phyloP scores from a whole-genome alignment of 1,140 invertebrate genomes.

The Drosophila miranda region DNA sequence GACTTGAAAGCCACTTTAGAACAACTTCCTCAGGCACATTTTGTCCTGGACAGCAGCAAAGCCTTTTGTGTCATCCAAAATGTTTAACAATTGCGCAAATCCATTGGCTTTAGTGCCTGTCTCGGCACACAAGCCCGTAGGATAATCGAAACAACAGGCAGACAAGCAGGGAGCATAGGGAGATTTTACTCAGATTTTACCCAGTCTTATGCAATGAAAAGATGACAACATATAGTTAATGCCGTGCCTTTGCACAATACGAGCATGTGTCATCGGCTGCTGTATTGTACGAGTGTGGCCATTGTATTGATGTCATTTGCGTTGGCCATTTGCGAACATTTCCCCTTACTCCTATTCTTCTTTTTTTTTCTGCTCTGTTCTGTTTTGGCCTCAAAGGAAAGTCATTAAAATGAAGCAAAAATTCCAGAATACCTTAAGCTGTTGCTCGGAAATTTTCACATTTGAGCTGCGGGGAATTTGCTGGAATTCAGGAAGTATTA shows the following conservation, averaged over 20 bases:
- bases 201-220: constrained; percentile 24
- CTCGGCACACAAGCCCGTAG: neutral
- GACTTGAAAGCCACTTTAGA: too few relatives aligned
- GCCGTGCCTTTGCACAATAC: constrained; percentile 17
- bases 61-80: neutral
- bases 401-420: constrained; percentile 37
- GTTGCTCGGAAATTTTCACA: constrained; percentile 8
- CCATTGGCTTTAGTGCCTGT: constrained; percentile 31
- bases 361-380: neutral
- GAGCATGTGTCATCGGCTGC: constrained; percentile 19
- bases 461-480: constrained; percentile 29
- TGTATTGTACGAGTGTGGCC: neutral
- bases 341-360: constrained; percentile 6
- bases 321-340: constrained; percentile 33
- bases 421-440: constrained; percentile 24
- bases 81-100: constrained; percentile 57
- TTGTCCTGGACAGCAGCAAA: neutral
- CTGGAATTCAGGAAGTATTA: constrained; percentile 3
- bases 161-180: neutral
- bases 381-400: constrained; percentile 11
- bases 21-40: neutral
- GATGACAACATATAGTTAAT: constrained; percentile 20
- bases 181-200: constrained; percentile 22
- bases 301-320: constrained; percentile 50
- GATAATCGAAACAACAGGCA: constrained; percentile 37